Base-by-base conservation (phyloP, 2,113 vertebrate species). In the Cyphomyrus discorhynchus region DNA sequence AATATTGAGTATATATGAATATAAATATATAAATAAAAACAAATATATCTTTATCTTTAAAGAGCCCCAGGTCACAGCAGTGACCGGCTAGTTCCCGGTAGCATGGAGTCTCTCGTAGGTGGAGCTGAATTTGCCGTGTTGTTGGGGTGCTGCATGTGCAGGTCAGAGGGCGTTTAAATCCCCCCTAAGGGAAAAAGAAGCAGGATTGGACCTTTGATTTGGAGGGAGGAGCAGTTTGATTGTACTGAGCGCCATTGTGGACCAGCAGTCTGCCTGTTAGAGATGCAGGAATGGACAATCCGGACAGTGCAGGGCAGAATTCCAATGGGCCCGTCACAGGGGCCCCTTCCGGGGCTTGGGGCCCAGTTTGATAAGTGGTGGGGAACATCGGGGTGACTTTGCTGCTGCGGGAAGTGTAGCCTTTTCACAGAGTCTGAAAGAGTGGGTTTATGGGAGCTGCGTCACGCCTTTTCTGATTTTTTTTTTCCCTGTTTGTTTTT, bases 41-140 rank as follows among this genome's bases (percentile, higher is more conserved):
- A 97, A 97, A 97, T 97, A 97, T 97, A 97, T 96, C 96, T 96
- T 98, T 98, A 98, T 98, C 97, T 97, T 97, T 95, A 97, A 97
- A 96, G 97, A 96, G 94, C 94, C 92, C 92, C 90, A 93, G 93
- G 94, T 94, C 94, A 95, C 94, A 91, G 92, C 93, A 95, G 94
- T 94, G 95, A 95, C 91, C 92, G 92, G 92, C 45, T 84, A 45
- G 35, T 94, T 97, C 93, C 96, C 95, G 95, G 96, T 96, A 96
- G 96, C 97, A 98, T 98, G 96, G 96, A 95, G 95, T 96, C 94
- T 95, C 95, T 95, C 94, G 94, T 95, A 96, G 95, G 96, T 94
- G 95, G 84, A 95, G 95, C 94, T 94, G 94, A 94, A 93, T 92
- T 93, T 95, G 74, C 91, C 91, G 92, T 19, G 83, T 94, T 92